These are phyloP conservation scores for Avahi laniger DNA, from an alignment of 2,797 vertebrate species.

Conservation along the genomic window DNA sequence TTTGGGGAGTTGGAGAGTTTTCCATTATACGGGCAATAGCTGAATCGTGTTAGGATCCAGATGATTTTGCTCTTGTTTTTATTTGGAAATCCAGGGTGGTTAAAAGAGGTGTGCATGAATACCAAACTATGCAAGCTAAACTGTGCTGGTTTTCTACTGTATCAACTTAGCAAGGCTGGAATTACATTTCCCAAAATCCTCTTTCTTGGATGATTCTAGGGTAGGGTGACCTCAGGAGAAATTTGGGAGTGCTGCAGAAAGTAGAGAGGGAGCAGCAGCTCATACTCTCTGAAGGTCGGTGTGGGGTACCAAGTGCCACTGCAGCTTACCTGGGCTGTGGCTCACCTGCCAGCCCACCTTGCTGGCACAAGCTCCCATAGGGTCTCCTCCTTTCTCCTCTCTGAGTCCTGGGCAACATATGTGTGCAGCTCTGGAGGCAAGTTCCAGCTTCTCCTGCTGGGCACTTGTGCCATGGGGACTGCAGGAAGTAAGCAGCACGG, in stretches of 20 bases:
- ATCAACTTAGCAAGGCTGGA: not conserved
- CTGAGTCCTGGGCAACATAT: not conserved
- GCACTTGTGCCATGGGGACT: rapidly evolving
- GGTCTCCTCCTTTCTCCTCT: not conserved
- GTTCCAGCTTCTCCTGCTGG: too few relatives aligned
- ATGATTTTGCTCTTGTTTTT: not conserved
- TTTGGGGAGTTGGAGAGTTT: not conserved
- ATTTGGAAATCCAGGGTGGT: not conserved
- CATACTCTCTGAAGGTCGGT: rapidly evolving
- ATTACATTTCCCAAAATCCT: not conserved
- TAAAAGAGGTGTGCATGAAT: rapidly evolving
- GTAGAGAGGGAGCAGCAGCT: not conserved
- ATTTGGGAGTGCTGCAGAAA: rapidly evolving
- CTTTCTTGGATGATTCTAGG: not conserved
- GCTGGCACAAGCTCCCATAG: too few relatives aligned
- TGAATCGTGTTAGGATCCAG: rapidly evolving
- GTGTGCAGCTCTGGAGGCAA: rapidly evolving
- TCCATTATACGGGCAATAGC: rapidly evolving
- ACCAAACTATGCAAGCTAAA: rapidly evolving
- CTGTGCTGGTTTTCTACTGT: rapidly evolving
- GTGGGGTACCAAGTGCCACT: rapidly evolving
- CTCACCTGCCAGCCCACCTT: not conserved
- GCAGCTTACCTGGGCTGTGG: rapidly evolving
- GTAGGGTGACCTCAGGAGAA: not conserved
- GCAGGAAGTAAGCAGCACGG: not conserved